Base-by-base conservation (phyloP, 2,888 invertebrate genomes). In the Chromoteleia sp. region DNA sequence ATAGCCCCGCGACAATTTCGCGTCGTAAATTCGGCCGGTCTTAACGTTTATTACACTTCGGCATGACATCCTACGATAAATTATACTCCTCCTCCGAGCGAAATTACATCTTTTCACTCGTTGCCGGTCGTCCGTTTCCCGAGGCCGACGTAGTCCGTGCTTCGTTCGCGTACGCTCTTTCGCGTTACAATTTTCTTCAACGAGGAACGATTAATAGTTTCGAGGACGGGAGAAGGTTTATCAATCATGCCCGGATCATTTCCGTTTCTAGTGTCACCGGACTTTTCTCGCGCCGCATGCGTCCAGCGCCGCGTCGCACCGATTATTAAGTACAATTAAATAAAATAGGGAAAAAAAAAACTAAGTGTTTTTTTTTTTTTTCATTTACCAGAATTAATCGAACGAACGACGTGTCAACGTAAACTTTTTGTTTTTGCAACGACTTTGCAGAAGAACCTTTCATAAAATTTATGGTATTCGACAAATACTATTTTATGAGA, bases 321-420 rank as follows among this genome's bases (percentile, higher is more conserved):
- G 45, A 59, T 71, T 59, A 71, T 71, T 71, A 71, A 61, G 59
- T 10, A 71, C 71, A 61, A 71, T 71, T 71, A 71, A 71, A 59
- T 59, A 59, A 59, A 59, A n/a, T n/a, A n/a, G n/a, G n/a, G n/a
- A n/a, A n/a, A n/a, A n/a, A n/a, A n/a, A n/a, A n/a, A n/a, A n/a
- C n/a, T n/a, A n/a, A n/a, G n/a, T n/a, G n/a, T n/a, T n/a, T n/a
- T n/a, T n/a, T n/a, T n/a, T n/a, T n/a, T n/a, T n/a, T n/a, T n/a
- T n/a, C n/a, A n/a, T n/a, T n/a, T n/a, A n/a, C n/a, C n/a, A n/a
- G n/a, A n/a, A n/a, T n/a, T n/a, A n/a, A n/a, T n/a, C n/a, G n/a
- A n/a, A n/a, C n/a, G n/a, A n/a, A n/a, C n/a, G n/a, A n/a, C n/a
- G n/a, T n/a, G n/a, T n/a, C n/a, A n/a, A n/a, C n/a, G n/a, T n/a